These are phyloP conservation scores for Clostera curtula DNA, from an alignment of 2,888 invertebrate genomes.

Conservation along the genomic window DNA sequence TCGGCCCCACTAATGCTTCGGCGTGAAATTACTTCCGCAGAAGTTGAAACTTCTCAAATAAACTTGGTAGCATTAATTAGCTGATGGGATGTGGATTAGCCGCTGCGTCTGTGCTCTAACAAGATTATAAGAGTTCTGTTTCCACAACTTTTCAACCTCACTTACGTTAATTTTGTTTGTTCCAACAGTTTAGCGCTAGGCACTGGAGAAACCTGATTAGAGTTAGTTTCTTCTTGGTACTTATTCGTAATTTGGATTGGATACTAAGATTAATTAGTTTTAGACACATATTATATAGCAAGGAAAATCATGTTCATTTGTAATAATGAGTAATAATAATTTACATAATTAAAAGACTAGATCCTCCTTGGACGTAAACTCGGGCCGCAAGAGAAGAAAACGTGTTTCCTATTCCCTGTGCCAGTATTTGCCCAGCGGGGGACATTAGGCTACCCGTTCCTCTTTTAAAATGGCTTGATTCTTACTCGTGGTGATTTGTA, in stretches of 20 bases:
- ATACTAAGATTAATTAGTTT: too few relatives aligned
- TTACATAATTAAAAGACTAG: too few relatives aligned
- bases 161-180: constrained; percentile 67
- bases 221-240: constrained; percentile 12
- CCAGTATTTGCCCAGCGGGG: too few relatives aligned
- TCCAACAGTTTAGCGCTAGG: constrained; percentile 33
- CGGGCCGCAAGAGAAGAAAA: too few relatives aligned
- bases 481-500: too few relatives aligned
- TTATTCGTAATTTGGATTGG: constrained; percentile 17
- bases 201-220: constrained; percentile 22
- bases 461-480: too few relatives aligned
- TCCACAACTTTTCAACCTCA: constrained; percentile 61
- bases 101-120: constrained; percentile 64
- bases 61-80: constrained; percentile 71
- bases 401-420: too few relatives aligned
- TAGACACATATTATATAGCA: too few relatives aligned
- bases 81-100: constrained; percentile 69
- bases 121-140: constrained; percentile 71
- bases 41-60: constrained; percentile 72
- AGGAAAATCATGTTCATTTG: too few relatives aligned
- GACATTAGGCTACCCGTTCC: too few relatives aligned
- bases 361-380: too few relatives aligned
- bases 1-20: constrained; percentile 59
- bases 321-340: too few relatives aligned
- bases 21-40: constrained; percentile 68